phyloP scores from a whole-genome alignment of 2,113 vertebrate species.

The Amia ocellicauda region DNA sequence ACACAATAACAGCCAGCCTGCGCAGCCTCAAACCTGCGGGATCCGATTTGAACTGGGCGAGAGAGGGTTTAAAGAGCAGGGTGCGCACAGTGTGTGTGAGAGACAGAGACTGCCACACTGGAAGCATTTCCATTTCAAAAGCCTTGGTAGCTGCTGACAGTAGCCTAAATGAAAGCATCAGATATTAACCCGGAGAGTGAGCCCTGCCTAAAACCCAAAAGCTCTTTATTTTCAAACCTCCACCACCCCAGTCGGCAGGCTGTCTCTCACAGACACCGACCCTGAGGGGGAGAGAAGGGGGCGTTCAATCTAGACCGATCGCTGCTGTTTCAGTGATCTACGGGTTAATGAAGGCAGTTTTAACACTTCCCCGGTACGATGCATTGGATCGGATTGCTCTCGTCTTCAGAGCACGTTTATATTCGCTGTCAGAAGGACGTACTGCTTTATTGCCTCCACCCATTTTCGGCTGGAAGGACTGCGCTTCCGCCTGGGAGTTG shows the following conservation, averaged over 20 bases:
- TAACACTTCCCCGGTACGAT: not conserved
- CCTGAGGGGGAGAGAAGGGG: not conserved
- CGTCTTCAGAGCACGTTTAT: constrained; percentile 14
- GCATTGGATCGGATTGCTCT: constrained; percentile 4
- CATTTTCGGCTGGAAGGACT: not conserved
- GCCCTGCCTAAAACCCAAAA: constrained; percentile 5
- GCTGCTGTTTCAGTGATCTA: constrained; percentile 8
- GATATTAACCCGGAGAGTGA: constrained; percentile 8
- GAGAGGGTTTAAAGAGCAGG: not conserved
- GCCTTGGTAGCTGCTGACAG: not conserved
- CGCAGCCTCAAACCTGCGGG: not conserved
- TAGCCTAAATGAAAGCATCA: not conserved
- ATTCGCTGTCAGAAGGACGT: constrained; percentile 5
- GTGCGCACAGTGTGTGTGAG: not conserved
- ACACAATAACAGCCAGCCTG: constrained; percentile 8
- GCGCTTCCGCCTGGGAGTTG: not conserved
- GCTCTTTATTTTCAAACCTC: constrained; percentile 1
- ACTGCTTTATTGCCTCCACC: not conserved
- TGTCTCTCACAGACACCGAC: constrained; percentile 8
- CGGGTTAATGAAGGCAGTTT: constrained; percentile 12
- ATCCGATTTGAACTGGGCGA: not conserved
- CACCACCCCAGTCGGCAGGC: not conserved
- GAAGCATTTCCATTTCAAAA: not conserved
- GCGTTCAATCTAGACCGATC: constrained; percentile 15
- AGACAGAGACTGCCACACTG: not conserved